Evolutionary conservation across 2,797 vertebrate genomes (phyloP).

Genomic region (Nannoperca australis): DNA sequence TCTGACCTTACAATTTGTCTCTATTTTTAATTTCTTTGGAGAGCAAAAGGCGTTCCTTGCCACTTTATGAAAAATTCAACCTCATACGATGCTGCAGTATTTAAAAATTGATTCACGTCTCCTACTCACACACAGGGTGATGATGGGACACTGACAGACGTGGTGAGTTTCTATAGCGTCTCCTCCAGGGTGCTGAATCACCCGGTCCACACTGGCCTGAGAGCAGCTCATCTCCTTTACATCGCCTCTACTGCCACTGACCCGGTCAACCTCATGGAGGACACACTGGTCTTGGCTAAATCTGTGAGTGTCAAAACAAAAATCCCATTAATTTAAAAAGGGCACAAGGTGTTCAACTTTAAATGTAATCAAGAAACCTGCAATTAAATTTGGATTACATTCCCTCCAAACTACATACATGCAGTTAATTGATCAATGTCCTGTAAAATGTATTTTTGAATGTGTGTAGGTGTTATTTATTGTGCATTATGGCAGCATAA

Average conservation of each 20-base stretch:
- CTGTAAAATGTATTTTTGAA: background rate
- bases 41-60: rapidly evolving
- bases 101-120: slow-evolving; percentile 14
- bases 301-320: slow-evolving; percentile 83
- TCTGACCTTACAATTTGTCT: slow-evolving; percentile 57
- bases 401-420: background rate
- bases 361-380: background rate
- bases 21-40: background rate
- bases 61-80: background rate
- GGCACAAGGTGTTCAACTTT: background rate
- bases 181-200: slow-evolving; percentile 93
- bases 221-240: slow-evolving; percentile 91
- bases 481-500: background rate
- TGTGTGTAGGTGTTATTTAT: background rate
- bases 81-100: background rate
- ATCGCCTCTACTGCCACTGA: slow-evolving; percentile 87
- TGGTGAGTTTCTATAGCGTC: slow-evolving; percentile 93
- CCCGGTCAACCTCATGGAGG: slow-evolving; percentile 90
- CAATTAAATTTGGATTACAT: background rate
- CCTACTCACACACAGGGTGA: slow-evolving; percentile 77
- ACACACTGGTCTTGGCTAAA: slow-evolving; percentile 92
- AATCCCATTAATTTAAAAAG: background rate
- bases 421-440: background rate
- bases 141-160: slow-evolving; percentile 88
- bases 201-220: slow-evolving; percentile 89